These are phyloP conservation scores for Ochropleura plecta DNA, from an alignment of 2,888 invertebrate genomes.

Conservation along the genomic window DNA sequence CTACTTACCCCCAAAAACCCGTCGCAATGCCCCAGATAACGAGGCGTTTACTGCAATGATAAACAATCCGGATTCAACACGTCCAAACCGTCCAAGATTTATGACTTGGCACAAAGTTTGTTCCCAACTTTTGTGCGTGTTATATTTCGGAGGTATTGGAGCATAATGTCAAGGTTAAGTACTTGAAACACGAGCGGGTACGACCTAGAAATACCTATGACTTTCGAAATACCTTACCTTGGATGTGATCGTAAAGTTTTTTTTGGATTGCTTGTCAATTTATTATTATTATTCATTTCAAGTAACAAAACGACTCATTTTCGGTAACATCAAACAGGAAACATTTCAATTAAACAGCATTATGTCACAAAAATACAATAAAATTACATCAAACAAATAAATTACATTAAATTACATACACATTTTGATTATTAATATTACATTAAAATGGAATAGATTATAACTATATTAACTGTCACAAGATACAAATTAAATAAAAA, in stretches of 20 bases:
- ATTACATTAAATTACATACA: too few relatives aligned
- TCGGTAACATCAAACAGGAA: too few relatives aligned
- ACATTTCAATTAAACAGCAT: too few relatives aligned
- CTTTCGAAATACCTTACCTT: slow-evolving; percentile 34
- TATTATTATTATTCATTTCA: too few relatives aligned
- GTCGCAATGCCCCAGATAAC: not conserved
- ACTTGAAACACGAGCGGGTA: slow-evolving; percentile 10
- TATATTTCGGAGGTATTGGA: slow-evolving; percentile 28
- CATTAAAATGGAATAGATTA: too few relatives aligned
- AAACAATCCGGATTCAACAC: slow-evolving; percentile 19
- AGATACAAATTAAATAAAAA: too few relatives aligned
- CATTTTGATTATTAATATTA: too few relatives aligned
- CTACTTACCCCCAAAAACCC: not conserved
- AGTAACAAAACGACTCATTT: too few relatives aligned
- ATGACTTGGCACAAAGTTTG: slow-evolving; percentile 37
- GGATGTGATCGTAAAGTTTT: slow-evolving; percentile 37
- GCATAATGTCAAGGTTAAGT: slow-evolving; percentile 31
- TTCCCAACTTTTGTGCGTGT: slow-evolving; percentile 36
- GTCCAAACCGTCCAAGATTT: slow-evolving; percentile 49
- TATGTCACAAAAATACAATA: too few relatives aligned
- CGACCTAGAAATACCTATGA: slow-evolving; percentile 8
- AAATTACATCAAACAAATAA: too few relatives aligned
- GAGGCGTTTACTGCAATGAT: slow-evolving; percentile 7
- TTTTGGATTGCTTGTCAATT: not conserved
- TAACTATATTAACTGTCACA: too few relatives aligned